phyloP scores from a whole-genome alignment of 2,113 vertebrate genomes.

The Sinosuthora webbiana region DNA sequence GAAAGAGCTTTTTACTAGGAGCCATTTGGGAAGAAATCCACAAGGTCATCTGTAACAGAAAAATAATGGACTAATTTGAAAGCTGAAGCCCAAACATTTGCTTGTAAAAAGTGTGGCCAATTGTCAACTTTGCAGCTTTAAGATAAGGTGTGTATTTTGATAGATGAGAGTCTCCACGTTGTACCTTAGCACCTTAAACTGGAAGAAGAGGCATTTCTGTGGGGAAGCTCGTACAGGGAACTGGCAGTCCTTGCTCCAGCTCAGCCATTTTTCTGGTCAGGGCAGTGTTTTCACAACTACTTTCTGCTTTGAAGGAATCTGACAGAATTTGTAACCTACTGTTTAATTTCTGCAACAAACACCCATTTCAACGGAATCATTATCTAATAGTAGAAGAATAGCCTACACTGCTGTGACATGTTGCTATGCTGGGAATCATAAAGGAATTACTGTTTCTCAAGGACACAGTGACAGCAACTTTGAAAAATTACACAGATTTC shows the following conservation, averaged over 20 bases:
- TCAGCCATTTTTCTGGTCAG: background rate
- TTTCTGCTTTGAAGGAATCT: background rate
- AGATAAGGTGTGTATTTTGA: background rate
- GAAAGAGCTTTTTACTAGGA: background rate
- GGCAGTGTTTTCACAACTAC: background rate
- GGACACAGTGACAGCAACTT: background rate
- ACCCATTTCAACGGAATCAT: background rate
- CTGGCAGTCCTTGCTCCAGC: background rate
- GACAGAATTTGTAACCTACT: background rate
- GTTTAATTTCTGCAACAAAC: background rate
- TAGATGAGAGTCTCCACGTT: background rate
- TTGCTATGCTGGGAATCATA: background rate
- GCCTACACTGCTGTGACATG: background rate
- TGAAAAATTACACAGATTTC: background rate
- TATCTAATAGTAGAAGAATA: background rate
- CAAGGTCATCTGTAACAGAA: background rate
- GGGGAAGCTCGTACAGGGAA: background rate
- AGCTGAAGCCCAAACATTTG: background rate
- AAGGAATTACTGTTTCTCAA: background rate
- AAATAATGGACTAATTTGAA: background rate
- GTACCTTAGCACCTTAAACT: background rate
- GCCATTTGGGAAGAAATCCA: background rate
- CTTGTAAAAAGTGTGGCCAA: background rate
- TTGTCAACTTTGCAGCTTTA: background rate
- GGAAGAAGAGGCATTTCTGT: background rate